A percentile compares a stretch with the other conserved stretches of the same genome.
Conservation (phyloP, 2,113 vertebrate genomes). For the Equus przewalskii region DNA sequence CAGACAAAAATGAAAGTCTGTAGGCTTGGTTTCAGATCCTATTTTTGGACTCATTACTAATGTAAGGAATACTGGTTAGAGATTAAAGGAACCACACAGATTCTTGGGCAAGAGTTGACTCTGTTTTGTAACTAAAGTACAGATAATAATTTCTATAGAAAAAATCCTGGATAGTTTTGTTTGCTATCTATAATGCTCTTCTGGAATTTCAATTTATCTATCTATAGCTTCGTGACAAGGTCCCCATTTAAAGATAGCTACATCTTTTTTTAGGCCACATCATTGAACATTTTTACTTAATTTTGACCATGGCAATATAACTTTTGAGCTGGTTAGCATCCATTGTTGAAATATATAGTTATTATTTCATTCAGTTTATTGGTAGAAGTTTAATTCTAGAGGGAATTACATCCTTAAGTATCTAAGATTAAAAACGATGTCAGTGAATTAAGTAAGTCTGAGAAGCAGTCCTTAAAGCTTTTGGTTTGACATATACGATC, state of each 20-base stretch:
- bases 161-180: neutral
- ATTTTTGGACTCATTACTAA: neutral
- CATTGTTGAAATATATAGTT: neutral
- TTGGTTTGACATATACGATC: neutral
- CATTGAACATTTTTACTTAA: neutral
- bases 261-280: neutral
- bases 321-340: neutral
- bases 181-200: neutral
- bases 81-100: neutral
- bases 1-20: neutral
- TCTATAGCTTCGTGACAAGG: neutral
- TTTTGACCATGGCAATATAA: neutral
- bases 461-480: neutral
- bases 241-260: neutral
- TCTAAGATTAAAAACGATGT: neutral
- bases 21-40: neutral
- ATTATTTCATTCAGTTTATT: constrained; percentile 23
- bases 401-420: neutral
- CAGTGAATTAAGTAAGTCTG: neutral
- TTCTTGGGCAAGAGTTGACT: neutral
- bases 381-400: neutral
- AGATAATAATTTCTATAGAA: neutral
- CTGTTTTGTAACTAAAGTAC: neutral
- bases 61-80: neutral
- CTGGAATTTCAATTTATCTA: neutral